phyloP scores from a whole-genome alignment of 2,113 vertebrate species.

The Cyanoderma ruficeps region DNA sequence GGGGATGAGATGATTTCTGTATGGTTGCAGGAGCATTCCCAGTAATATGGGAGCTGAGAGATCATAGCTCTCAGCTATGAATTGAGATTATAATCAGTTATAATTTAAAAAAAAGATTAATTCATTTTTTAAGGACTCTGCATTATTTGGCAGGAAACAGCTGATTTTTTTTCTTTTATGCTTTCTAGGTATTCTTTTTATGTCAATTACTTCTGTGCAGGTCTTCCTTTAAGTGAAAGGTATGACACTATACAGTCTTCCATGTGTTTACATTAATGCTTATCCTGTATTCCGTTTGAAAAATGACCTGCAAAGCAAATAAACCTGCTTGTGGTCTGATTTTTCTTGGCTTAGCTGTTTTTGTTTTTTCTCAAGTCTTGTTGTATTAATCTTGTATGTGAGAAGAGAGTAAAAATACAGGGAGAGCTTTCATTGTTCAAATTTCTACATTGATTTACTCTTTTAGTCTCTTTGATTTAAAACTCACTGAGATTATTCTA shows the following conservation, averaged over 20 bases:
- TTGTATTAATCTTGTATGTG: conserved; percentile 14
- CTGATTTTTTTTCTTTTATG: background rate
- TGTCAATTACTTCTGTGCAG: background rate
- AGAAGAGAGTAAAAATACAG: background rate
- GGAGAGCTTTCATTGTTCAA: background rate
- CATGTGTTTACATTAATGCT: conserved; percentile 6
- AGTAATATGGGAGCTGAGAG: background rate
- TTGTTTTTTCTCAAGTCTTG: background rate
- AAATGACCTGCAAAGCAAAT: conserved; percentile 42
- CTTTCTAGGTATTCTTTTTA: background rate
- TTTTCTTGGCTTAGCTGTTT: conserved; percentile 1
- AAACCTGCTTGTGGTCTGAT: conserved; percentile 9
- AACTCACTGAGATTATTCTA: background rate
- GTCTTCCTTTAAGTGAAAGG: background rate
- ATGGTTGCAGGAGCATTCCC: background rate
- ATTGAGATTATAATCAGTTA: too few species aligned
- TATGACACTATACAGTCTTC: background rate
- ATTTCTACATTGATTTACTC: background rate
- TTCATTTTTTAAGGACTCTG: background rate
- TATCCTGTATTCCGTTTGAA: conserved; percentile 26
- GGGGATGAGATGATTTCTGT: background rate
- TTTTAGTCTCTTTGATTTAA: conserved; percentile 15
- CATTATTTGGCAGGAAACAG: background rate
- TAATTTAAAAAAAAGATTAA: background rate
- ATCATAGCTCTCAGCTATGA: too few species aligned